Conservation (phyloP, 1,140 invertebrate genomes). For the Nylanderia fulva region DNA sequence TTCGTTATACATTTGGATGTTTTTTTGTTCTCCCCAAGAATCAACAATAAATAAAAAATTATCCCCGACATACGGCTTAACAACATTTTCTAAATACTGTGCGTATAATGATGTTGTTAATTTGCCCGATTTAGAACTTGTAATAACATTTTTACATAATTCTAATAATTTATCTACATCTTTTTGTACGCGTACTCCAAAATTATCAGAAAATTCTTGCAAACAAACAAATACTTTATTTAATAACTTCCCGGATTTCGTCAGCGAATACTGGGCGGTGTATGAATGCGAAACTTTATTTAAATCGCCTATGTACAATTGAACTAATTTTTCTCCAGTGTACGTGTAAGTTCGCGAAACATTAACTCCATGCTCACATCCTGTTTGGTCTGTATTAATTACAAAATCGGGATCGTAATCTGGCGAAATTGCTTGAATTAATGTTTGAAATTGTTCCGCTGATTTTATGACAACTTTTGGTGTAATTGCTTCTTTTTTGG, state of each 20-base stretch:
- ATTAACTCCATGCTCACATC: too few relatives aligned
- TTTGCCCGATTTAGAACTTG: not conserved
- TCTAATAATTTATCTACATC: not conserved
- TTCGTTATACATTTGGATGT: not conserved
- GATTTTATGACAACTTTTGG: too few relatives aligned
- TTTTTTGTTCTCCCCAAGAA: constrained; percentile 55
- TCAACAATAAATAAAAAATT: constrained; percentile 51
- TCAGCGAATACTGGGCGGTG: not conserved
- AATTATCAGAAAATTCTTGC: not conserved
- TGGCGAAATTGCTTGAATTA: too few relatives aligned
- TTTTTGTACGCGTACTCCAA: not conserved
- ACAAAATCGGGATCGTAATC: too few relatives aligned
- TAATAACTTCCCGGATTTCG: not conserved
- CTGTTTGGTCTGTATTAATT: too few relatives aligned
- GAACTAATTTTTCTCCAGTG: not conserved
- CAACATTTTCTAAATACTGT: not conserved
- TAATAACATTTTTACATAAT: not conserved
- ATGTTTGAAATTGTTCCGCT: too few relatives aligned
- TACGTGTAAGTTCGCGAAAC: too few relatives aligned
- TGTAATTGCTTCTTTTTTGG: too few relatives aligned
- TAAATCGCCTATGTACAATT: not conserved
- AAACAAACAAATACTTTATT: not conserved
- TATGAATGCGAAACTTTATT: not conserved
- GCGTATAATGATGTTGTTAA: not conserved
- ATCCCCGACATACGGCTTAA: not conserved